Percentiles rank a stretch among this genome's conserved stretches.
phyloP scores from a whole-genome alignment of 1,140 invertebrate species.

The Ylistrum balloti region DNA sequence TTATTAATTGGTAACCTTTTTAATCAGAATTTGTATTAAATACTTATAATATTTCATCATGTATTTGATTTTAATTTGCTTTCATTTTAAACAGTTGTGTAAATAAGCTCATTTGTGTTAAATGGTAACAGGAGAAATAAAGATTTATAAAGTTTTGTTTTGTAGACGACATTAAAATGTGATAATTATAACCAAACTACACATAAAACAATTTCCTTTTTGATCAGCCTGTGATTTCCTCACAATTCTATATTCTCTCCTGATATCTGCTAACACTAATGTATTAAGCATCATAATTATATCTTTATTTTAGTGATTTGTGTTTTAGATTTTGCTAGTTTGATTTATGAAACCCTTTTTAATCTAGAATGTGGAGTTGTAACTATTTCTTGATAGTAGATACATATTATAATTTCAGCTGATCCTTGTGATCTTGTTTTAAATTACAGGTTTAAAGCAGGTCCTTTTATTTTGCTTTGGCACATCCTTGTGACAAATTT shows the following conservation, averaged over 20 bases:
- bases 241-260: not conserved
- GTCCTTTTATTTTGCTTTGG: too few species aligned
- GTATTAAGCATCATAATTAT: not conserved
- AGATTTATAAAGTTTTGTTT: not conserved
- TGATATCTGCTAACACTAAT: not conserved
- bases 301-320: not conserved
- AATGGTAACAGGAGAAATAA: conserved; percentile 16
- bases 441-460: too few species aligned
- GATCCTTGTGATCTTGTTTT: too few species aligned
- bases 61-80: not conserved
- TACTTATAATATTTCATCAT: not conserved
- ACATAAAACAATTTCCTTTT: too few species aligned
- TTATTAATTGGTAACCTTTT: not conserved
- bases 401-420: too few species aligned
- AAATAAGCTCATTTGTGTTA: not conserved
- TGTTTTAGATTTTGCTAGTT: not conserved
- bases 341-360: not conserved
- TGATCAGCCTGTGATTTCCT: too few species aligned
- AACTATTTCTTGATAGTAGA: not conserved
- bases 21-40: not conserved
- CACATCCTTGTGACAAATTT: too few species aligned
- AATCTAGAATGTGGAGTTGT: not conserved
- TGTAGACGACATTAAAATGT: too few species aligned
- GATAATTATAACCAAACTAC: too few species aligned
- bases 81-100: not conserved